Base-by-base conservation (phyloP, 2,113 vertebrate species). In the Greenwoodochromis staneri region DNA sequence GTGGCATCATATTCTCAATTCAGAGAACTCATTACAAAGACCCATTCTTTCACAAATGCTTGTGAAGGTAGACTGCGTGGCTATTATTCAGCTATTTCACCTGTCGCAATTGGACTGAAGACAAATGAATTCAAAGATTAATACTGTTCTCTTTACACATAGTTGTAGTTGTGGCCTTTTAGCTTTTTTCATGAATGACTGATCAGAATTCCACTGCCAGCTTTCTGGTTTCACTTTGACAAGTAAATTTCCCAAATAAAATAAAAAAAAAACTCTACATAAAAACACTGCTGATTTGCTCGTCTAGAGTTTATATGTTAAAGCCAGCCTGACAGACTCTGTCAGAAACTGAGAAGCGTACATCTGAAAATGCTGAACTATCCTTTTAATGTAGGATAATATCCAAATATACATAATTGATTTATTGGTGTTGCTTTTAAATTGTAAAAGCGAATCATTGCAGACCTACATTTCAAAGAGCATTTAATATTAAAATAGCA, bases 401-500 rank as follows among this genome's bases (percentile, higher is more conserved):
- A 78, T 31, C 42, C 45, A 49, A 31, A 78, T 78, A 51, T 51
- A 31, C 27, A 78, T 29, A 78, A 11, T 27, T 80, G 7, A 89
- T 45, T 16, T 10, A n/a, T 7, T 84, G 24, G 8, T 81, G n/a
- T 63, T 38, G 40, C 36, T 42, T 86, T 78, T 29, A 49, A 81
- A 86, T 36, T 86, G 14, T 24, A 88, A 76, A 49, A 49, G 42
- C 1, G 10, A 66, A 82, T 86, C 36, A 34, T 54, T 6, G 69
- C 9, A 55, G 14, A 80, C 8, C 24, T 69, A 89, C 12, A 31
- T 82, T 84, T 82, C 12, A 81, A 88, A 85, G 14, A 83, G 31
- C 12, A n/a, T 76, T 86, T 82, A 19, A 76, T 80, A 45, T 66
- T 47, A 88, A 78, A 49, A 88, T 92, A 96, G 95, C 95, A 96